Percentiles rank a stretch among this genome's conserved stretches.
Conservation (phyloP, 2,797 vertebrate species). For the Gymnothorax javanicus region DNA sequence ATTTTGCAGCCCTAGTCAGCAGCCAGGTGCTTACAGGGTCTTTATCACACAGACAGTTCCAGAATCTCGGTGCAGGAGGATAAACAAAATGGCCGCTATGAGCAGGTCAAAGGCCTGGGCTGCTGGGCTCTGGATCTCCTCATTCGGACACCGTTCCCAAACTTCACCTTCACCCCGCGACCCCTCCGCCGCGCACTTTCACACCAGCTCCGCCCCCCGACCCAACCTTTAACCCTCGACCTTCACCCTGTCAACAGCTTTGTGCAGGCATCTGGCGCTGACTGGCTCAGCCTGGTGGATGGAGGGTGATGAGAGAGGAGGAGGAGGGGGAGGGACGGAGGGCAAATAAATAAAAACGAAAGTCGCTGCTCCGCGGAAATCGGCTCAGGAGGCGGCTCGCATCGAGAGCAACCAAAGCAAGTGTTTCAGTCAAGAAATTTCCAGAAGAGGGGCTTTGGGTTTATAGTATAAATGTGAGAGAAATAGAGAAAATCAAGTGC, state of each 20-base stretch:
- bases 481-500: slow-evolving; percentile 50
- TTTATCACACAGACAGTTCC: neutral
- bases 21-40: neutral
- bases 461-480: slow-evolving; percentile 57
- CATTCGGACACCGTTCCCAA: slow-evolving; percentile 67
- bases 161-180: slow-evolving; percentile 69
- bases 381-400: slow-evolving; percentile 70
- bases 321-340: neutral
- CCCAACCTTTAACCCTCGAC: slow-evolving; percentile 67
- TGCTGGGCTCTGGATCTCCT: slow-evolving; percentile 68
- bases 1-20: too few relatives aligned
- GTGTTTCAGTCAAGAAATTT: slow-evolving; percentile 62
- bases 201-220: slow-evolving; percentile 45
- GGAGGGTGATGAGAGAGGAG: slow-evolving; percentile 11
- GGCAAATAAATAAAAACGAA: slow-evolving; percentile 43
- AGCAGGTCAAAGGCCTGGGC: slow-evolving; percentile 68
- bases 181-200: slow-evolving; percentile 45
- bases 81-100: slow-evolving; percentile 76
- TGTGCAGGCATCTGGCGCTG: slow-evolving; percentile 52
- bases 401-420: slow-evolving; percentile 64
- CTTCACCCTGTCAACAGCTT: slow-evolving; percentile 67
- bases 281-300: slow-evolving; percentile 42
- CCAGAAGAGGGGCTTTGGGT: slow-evolving; percentile 37
- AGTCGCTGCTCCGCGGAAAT: slow-evolving; percentile 62
- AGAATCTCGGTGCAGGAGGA: slow-evolving; percentile 38